phyloP scores from a whole-genome alignment of 1,140 invertebrate genomes.

The Drosophila kikkawai region DNA sequence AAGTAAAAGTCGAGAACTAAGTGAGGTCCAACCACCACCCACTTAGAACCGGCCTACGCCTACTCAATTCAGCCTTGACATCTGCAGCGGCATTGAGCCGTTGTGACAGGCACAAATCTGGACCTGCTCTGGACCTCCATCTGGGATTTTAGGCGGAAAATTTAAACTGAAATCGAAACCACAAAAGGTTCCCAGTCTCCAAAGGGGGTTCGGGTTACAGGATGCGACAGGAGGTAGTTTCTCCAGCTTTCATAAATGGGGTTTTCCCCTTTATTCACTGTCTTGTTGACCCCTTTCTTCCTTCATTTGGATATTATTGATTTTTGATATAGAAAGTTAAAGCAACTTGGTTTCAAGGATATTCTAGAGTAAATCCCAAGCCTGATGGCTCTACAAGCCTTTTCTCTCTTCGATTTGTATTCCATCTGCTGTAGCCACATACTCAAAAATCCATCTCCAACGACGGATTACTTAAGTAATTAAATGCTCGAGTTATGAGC shows the following conservation, averaged over 20 bases:
- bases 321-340: neutral
- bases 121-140: conserved; percentile 1
- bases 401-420: neutral
- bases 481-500: conserved; percentile 35
- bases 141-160: neutral
- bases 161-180: neutral
- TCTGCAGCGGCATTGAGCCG: conserved; percentile 20
- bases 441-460: conserved; percentile 1
- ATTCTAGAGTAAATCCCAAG: too few relatives aligned
- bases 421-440: conserved; percentile 4
- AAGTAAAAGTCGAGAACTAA: conserved; percentile 1
- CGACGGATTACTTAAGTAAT: conserved; percentile 52
- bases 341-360: neutral
- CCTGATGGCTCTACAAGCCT: too few relatives aligned
- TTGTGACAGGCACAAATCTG: conserved; percentile 1
- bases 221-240: too few relatives aligned
- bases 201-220: too few relatives aligned
- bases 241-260: too few relatives aligned
- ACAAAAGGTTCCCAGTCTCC: neutral
- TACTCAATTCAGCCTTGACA: conserved; percentile 7
- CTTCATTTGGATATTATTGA: neutral
- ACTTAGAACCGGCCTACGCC: neutral
- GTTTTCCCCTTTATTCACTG: neutral
- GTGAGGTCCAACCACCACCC: neutral
- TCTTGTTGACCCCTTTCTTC: neutral